These are phyloP conservation scores for Drosophila teissieri DNA, from an alignment of 1,140 invertebrate species.

Conservation along the genomic window DNA sequence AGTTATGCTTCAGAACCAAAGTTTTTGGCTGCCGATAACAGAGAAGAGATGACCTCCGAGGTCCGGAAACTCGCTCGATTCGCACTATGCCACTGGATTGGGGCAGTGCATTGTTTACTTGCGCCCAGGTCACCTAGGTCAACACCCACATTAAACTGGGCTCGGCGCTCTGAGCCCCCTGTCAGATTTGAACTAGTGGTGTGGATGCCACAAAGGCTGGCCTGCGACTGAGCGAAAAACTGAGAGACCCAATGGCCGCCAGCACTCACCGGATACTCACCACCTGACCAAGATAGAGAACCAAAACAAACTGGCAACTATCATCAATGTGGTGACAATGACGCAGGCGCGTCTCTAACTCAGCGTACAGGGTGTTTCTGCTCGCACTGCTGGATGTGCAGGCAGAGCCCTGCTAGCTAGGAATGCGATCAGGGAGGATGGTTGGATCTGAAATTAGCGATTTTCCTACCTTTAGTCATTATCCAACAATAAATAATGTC, in stretches of 20 bases:
- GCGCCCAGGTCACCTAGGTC: conserved; percentile 1
- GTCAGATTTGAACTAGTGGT: conserved; percentile 6
- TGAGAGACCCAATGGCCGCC: conserved; percentile 15
- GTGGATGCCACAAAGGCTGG: conserved; percentile 48
- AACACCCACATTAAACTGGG: conserved; percentile 2
- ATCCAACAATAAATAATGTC: too few relatives aligned
- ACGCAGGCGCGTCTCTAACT: conserved; percentile 27
- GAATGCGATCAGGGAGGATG: too few relatives aligned
- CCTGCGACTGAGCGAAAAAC: conserved; percentile 50
- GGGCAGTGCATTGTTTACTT: conserved; percentile 56
- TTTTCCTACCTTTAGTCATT: not conserved
- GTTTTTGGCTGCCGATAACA: not conserved
- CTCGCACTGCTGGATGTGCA: too few relatives aligned
- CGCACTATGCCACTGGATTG: conserved; percentile 3
- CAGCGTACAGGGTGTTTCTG: conserved; percentile 21
- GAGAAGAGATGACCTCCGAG: not conserved
- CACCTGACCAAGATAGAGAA: conserved; percentile 21
- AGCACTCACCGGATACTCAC: conserved; percentile 16
- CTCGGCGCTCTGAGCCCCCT: conserved; percentile 1
- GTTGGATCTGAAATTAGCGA: too few relatives aligned
- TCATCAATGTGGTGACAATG: conserved; percentile 9
- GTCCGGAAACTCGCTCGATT: conserved; percentile 6
- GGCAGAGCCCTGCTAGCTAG: too few relatives aligned
- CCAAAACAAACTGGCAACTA: conserved; percentile 22
- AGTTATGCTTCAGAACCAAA: not conserved